Conservation (phyloP, 2,113 vertebrate species). For the Falcunculus frontatus region DNA sequence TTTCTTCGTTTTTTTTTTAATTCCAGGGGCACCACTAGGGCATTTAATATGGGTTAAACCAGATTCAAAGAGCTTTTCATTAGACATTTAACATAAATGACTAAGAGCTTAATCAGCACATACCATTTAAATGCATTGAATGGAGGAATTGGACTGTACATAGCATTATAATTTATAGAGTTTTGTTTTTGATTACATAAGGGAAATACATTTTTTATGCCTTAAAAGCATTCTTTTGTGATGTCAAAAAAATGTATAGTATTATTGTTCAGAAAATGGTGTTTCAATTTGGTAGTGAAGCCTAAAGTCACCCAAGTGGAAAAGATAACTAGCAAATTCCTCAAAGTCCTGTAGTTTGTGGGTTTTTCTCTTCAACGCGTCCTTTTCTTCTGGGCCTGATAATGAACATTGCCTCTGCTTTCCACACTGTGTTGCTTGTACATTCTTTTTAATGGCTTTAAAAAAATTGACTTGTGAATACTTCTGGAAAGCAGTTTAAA, state of each 20-base stretch:
- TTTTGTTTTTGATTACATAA: constrained; percentile 75
- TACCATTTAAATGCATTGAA: constrained; percentile 65
- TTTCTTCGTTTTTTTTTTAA: constrained; percentile 39
- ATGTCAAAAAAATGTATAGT: constrained; percentile 52
- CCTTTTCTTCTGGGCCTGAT: constrained; percentile 53
- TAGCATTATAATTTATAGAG: constrained; percentile 69
- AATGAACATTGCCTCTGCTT: constrained; percentile 44
- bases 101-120: constrained; percentile 67
- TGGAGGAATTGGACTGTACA: constrained; percentile 63
- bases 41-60: constrained; percentile 64
- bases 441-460: constrained; percentile 30
- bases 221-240: constrained; percentile 68
- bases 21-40: constrained; percentile 43
- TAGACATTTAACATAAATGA: constrained; percentile 67
- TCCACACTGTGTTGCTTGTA: not conserved
- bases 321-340: constrained; percentile 67
- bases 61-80: constrained; percentile 68
- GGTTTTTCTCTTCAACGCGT: not conserved
- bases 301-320: constrained; percentile 64
- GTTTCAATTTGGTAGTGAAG: constrained; percentile 65
- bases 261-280: constrained; percentile 69
- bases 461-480: constrained; percentile 44
- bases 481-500: constrained; percentile 54
- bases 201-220: constrained; percentile 70
- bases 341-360: constrained; percentile 63